phyloP scores from a whole-genome alignment of 2,113 vertebrate genomes.

The Myiagra hebetior region DNA sequence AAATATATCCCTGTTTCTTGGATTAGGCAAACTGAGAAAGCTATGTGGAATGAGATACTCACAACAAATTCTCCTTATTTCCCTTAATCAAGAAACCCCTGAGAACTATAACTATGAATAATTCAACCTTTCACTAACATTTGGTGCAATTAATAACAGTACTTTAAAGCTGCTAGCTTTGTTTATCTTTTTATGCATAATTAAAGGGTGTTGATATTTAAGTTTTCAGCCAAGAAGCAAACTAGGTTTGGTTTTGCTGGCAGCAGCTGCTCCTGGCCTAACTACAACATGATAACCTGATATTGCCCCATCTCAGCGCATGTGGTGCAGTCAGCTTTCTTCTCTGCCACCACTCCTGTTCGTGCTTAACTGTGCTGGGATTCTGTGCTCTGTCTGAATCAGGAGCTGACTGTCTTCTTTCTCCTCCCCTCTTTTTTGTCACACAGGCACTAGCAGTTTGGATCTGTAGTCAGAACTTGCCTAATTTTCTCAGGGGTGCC shows the following conservation, averaged over 20 bases:
- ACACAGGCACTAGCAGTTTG: neutral
- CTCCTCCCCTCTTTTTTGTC: neutral
- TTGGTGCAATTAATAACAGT: slow-evolving; percentile 49
- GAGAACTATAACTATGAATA: slow-evolving; percentile 61
- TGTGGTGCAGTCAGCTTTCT: neutral
- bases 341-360: neutral
- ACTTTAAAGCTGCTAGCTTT: slow-evolving; percentile 45
- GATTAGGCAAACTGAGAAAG: neutral
- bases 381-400: neutral
- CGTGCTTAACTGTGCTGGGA: neutral
- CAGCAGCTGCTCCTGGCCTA: slow-evolving; percentile 2
- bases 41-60: neutral
- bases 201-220: slow-evolving; percentile 55
- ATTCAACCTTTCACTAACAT: slow-evolving; percentile 55
- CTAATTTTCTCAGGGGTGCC: neutral
- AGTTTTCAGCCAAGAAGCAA: slow-evolving; percentile 36
- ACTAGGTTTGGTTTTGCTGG: slow-evolving; percentile 2
- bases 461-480: neutral
- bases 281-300: neutral
- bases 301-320: neutral
- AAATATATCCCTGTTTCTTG: slow-evolving; percentile 9
- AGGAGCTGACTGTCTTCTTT: neutral
- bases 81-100: slow-evolving; percentile 21
- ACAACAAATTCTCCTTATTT: slow-evolving; percentile 30
- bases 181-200: slow-evolving; percentile 52